phyloP scores from a whole-genome alignment of 2,113 vertebrate genomes.

The Petroica traversi region DNA sequence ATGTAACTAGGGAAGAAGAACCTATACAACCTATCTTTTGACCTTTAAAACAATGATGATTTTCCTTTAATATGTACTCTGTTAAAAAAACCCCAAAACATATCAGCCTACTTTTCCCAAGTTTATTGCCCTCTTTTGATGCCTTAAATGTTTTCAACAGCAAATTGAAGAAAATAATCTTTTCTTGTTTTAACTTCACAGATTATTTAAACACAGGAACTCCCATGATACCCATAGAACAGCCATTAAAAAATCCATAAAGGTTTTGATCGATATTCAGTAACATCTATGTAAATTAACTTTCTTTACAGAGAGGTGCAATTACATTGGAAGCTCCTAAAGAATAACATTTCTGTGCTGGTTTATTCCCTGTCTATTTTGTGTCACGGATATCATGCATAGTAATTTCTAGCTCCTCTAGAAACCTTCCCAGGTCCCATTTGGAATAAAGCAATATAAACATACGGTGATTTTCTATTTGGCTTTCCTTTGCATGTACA shows the following conservation, averaged over 20 bases:
- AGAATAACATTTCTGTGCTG: neutral
- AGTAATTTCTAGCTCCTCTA: neutral
- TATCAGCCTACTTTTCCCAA: neutral
- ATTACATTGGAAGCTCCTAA: neutral
- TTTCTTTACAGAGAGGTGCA: neutral
- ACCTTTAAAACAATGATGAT: neutral
- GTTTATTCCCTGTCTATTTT: neutral
- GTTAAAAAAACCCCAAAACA: neutral
- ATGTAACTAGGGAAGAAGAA: neutral
- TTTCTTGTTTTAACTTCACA: neutral
- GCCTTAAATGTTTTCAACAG: rapidly evolving
- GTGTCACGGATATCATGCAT: neutral
- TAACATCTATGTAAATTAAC: neutral
- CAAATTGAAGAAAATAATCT: neutral
- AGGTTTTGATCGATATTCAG: neutral
- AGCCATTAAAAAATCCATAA: rapidly evolving
- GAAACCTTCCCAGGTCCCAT: neutral
- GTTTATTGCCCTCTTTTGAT: neutral
- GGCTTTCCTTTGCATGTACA: neutral
- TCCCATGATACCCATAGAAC: neutral
- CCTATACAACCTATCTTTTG: neutral
- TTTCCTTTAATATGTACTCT: neutral
- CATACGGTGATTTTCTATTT: neutral
- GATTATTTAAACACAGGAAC: neutral
- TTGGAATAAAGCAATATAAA: neutral